Evolutionary conservation across 1,140 invertebrate genomes (phyloP), one percentile per base, ranked within the genome.

Genomic region (Chelonus insularis): DNA sequence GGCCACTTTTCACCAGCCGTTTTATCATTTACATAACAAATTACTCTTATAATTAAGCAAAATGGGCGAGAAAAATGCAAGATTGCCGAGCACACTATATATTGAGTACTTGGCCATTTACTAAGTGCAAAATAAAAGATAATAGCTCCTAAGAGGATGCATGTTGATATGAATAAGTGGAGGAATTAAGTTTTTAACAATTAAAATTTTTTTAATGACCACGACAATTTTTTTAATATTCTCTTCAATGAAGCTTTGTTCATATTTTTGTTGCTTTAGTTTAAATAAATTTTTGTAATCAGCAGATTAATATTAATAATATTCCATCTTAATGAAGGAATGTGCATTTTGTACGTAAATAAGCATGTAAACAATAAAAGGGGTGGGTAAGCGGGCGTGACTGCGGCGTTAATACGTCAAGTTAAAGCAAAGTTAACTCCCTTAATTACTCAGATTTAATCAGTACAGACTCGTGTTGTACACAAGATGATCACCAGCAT

Each of bases 371-470:
- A 77, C 69, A 74, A 71, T 72, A 72, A 74, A 71, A 74, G 75
- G 77, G 76, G 78, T 78, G 78, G 73, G 70, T 73, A 80, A 80
- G 78, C 78, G 77, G 78, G 78, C 77, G 78, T 80, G 78, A 80
- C 78, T 78, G 77, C 72, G 77, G 78, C 25, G 25, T 43, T 16
- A 43, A 8, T 80, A 79, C 78, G 78, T 79, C 75, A 75, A 80
- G 75, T 77, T 79, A 77, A 79, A 74, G 74, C 75, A 72, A 80
- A 76, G 78, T 79, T 80, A 78, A 79, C 76, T 80, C 74, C 78
- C 75, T 80, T 80, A 79, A 80, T 80, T 79, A 80, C 60, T 61
- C 50, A 64, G 74, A 78, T 77, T 76, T 76, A 63, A 66, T 66
- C 65, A 66, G 58, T 21, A 56, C 23, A 41, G 11, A 25, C 50